These are phyloP conservation scores for Falco novaeseelandiae DNA, from an alignment of 2,797 vertebrate species.

Conservation along the genomic window DNA sequence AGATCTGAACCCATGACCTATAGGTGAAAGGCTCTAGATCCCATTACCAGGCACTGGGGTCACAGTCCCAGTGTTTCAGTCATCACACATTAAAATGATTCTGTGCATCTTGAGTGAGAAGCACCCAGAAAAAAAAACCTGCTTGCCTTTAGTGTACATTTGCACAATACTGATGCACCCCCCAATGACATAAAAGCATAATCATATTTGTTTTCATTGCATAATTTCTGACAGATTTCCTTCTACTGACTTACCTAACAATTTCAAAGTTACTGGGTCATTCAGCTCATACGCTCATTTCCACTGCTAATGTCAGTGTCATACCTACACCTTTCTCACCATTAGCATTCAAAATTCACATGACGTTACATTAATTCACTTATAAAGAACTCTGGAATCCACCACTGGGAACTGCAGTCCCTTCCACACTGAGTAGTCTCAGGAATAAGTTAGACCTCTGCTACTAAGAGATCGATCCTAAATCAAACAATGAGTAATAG, in stretches of 20 bases:
- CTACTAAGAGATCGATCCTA: neutral
- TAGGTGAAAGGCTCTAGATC: constrained; percentile 12
- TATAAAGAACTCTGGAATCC: neutral
- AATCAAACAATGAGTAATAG: neutral
- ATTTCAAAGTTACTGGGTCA: neutral
- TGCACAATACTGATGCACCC: neutral
- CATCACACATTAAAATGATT: neutral
- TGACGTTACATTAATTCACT: neutral
- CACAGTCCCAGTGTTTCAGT: neutral
- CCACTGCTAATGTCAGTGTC: neutral
- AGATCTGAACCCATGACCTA: constrained; percentile 31
- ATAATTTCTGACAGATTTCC: neutral
- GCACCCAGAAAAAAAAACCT: neutral
- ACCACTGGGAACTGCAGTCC: neutral
- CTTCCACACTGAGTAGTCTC: neutral
- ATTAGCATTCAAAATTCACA: neutral
- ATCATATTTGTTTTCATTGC: neutral
- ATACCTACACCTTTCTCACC: neutral
- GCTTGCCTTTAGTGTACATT: neutral
- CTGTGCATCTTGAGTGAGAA: neutral
- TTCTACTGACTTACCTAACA: neutral
- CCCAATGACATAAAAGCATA: neutral
- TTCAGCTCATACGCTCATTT: neutral
- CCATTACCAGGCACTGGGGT: neutral
- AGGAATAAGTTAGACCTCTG: neutral